Conservation (phyloP, 2,797 vertebrate genomes). For the Vultur gryphus region DNA sequence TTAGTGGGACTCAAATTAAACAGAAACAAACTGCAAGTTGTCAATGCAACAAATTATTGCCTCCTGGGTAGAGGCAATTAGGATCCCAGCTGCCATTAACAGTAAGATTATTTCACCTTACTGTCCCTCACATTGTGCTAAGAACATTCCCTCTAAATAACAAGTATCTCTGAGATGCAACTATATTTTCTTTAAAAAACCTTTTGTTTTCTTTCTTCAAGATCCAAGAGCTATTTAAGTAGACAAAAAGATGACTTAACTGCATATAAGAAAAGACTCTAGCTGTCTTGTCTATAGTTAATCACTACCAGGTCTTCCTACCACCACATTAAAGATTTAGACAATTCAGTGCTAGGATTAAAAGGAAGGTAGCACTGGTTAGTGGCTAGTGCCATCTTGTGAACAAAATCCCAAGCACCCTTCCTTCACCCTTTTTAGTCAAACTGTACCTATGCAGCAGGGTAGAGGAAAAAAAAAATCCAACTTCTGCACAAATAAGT, state of each 20-base stretch:
- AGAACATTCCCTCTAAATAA: neutral
- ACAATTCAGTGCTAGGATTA: neutral
- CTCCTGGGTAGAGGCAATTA: neutral
- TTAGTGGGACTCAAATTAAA: neutral
- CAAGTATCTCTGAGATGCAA: neutral
- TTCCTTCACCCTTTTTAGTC: neutral
- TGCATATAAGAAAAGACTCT: neutral
- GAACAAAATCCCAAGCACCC: neutral
- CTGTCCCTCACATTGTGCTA: neutral
- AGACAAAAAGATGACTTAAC: neutral
- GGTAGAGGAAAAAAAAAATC: neutral
- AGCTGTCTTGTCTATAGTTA: neutral
- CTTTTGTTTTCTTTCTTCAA: neutral
- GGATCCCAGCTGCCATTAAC: neutral
- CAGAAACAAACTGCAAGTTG: neutral
- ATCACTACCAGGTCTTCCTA: neutral
- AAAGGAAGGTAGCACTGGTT: neutral
- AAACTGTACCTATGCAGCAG: neutral
- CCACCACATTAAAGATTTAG: neutral
- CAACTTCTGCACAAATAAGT: neutral
- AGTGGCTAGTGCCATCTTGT: constrained; percentile 55
- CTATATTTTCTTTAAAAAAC: neutral
- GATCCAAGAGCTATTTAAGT: neutral
- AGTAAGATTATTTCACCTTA: neutral
- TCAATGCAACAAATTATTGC: neutral